Evolutionary conservation across 2,888 invertebrate species (phyloP), one percentile per base, ranked within the genome.

Genomic region (Pedicia rivosa): DNA sequence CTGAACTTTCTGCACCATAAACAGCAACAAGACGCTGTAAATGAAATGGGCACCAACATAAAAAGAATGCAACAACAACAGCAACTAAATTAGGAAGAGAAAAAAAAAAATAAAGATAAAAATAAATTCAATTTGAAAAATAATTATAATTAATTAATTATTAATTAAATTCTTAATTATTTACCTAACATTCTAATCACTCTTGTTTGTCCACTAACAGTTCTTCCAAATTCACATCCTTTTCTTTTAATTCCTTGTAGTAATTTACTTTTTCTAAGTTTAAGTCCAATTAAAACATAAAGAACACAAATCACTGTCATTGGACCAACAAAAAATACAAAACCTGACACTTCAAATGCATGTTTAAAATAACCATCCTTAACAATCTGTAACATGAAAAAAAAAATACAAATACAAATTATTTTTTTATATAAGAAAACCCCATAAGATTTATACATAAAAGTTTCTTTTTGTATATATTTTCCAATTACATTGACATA

Each of bases 41-140:
- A 62, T 92, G 91, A 59, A 91, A 92, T 2, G 92, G 92, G 5
- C 83, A 83, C 83, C 83, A 84, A 58, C 87, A 88, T 41, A 84
- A 70, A 60, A 82, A 81, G 59, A 72, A 70, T 6, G 86, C 82
- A 53, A 84, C 76, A 45, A 86, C 86, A 43, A 88, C 77, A 42
- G 86, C 86, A 60, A 88, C 88, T 72, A 73, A 48, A 65, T 60
- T 43, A 39, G 37, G 43, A 45, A 40, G 20, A 33, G 25, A n/a
- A n/a, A n/a, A n/a, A n/a, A 13, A 19, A 16, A 33, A 22, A 33
- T 12, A 37, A 37, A 30, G 16, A 13, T 30, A 35, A 20, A 14
- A 27, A 31, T 35, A 13, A 36, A 32, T 35, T 28, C 28, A 28
- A 13, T 26, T 20, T 12, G 19, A 5, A 10, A 27, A 20, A 25